Evolutionary conservation across 2,797 vertebrate species (phyloP).

Genomic region (Spinus pinus): DNA sequence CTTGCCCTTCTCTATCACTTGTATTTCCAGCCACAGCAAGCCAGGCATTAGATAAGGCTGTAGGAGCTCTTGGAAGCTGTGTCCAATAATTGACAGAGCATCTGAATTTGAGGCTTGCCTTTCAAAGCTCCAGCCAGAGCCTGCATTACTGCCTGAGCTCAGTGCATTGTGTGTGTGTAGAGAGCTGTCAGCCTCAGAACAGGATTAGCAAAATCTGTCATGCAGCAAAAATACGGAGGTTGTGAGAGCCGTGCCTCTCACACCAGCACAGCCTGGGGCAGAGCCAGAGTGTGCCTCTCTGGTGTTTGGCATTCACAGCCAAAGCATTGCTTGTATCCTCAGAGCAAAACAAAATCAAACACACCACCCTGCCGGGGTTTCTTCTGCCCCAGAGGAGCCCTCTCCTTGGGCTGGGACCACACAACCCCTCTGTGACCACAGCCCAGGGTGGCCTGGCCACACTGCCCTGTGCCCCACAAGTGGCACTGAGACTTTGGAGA

Average conservation of each 20-base stretch:
- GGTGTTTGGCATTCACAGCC: background rate
- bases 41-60: fast-evolving
- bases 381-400: background rate
- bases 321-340: fast-evolving
- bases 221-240: background rate
- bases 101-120: background rate
- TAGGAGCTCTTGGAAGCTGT: background rate
- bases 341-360: background rate
- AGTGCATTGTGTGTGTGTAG: background rate
- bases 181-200: background rate
- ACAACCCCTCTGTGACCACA: fast-evolving
- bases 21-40: background rate
- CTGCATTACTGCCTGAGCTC: background rate
- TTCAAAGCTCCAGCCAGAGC: background rate
- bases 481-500: fast-evolving
- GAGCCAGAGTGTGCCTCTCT: background rate
- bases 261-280: fast-evolving
- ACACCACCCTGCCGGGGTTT: background rate
- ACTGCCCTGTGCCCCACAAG: fast-evolving
- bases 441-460: fast-evolving
- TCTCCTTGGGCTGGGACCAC: background rate
- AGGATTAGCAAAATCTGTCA: background rate
- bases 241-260: background rate
- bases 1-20: fast-evolving
- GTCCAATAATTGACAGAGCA: background rate